A percentile compares a stretch with the other conserved stretches of the same genome.
phyloP scores from a whole-genome alignment of 2,888 invertebrate species.

The Troides oblongomaculatus region DNA sequence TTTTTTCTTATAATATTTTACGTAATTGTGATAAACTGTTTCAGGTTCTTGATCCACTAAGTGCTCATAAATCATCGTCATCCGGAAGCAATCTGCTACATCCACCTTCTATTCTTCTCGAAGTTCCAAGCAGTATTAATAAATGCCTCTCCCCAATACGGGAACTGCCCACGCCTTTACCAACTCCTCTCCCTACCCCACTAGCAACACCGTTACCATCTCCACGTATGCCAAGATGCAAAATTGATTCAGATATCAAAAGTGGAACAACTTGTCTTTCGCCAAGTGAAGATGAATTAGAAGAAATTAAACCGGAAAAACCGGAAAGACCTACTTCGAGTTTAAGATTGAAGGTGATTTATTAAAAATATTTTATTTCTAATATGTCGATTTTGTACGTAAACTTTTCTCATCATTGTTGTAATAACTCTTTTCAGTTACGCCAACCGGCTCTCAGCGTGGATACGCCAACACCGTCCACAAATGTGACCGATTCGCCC shows the following conservation, averaged over 20 bases:
- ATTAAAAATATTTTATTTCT: neutral
- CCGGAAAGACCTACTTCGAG: slow-evolving; percentile 58
- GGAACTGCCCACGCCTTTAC: slow-evolving; percentile 87
- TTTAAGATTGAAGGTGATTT: slow-evolving; percentile 60
- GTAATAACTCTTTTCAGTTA: slow-evolving; percentile 53
- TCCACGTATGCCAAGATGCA: slow-evolving; percentile 69
- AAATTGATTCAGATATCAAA: slow-evolving; percentile 54
- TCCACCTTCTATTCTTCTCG: slow-evolving; percentile 87
- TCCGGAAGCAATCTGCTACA: slow-evolving; percentile 81
- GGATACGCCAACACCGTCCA: slow-evolving; percentile 71
- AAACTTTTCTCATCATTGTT: no score
- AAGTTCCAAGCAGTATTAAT: slow-evolving; percentile 86
- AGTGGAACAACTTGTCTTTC: slow-evolving; percentile 58
- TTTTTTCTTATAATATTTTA: neutral
- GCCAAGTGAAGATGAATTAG: slow-evolving; percentile 71
- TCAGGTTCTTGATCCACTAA: slow-evolving; percentile 84
- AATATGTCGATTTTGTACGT: neutral
- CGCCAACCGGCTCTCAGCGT: slow-evolving; percentile 73
- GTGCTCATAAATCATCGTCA: slow-evolving; percentile 81
- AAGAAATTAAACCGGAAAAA: slow-evolving; percentile 63
- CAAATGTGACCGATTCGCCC: slow-evolving; percentile 70
- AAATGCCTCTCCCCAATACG: slow-evolving; percentile 90
- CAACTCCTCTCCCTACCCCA: slow-evolving; percentile 82
- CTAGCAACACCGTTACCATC: slow-evolving; percentile 83
- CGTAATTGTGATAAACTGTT: slow-evolving; percentile 24